Conservation (phyloP, 2,113 vertebrate genomes). For the Melospiza georgiana region DNA sequence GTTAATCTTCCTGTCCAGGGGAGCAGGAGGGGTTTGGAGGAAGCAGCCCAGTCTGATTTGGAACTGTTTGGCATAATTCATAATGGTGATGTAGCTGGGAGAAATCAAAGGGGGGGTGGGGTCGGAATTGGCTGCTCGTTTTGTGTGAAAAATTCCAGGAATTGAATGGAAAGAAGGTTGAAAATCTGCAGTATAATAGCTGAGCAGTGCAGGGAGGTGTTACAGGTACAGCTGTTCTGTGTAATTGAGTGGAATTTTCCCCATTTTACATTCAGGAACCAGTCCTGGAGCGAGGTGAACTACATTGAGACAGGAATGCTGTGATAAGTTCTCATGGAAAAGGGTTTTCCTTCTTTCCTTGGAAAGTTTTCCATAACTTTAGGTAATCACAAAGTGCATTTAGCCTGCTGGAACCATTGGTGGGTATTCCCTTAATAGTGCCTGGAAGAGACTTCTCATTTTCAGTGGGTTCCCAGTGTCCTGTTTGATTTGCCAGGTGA, state of each 20-base stretch:
- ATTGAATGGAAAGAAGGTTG: background rate
- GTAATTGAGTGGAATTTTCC: background rate
- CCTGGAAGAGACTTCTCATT: constrained; percentile 42
- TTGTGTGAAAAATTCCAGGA: background rate
- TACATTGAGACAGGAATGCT: background rate
- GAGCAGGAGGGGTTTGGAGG: background rate
- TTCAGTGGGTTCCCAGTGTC: constrained; percentile 9
- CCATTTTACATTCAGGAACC: background rate
- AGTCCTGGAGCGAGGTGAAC: background rate
- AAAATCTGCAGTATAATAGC: background rate
- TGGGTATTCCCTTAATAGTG: constrained; percentile 58
- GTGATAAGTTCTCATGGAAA: background rate
- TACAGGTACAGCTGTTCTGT: background rate
- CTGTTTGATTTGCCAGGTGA: background rate
- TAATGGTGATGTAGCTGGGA: background rate
- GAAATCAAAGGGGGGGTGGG: background rate
- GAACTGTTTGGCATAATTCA: background rate
- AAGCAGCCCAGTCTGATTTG: background rate
- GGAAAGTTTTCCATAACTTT: constrained; percentile 45
- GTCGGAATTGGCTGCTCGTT: background rate
- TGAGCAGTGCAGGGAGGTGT: background rate
- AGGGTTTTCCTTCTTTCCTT: background rate
- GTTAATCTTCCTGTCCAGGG: background rate
- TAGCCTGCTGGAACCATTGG: constrained; percentile 56
- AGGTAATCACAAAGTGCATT: constrained; percentile 73